phyloP scores from a whole-genome alignment of 2,113 vertebrate genomes.

The Herpailurus yagouaroundi region DNA sequence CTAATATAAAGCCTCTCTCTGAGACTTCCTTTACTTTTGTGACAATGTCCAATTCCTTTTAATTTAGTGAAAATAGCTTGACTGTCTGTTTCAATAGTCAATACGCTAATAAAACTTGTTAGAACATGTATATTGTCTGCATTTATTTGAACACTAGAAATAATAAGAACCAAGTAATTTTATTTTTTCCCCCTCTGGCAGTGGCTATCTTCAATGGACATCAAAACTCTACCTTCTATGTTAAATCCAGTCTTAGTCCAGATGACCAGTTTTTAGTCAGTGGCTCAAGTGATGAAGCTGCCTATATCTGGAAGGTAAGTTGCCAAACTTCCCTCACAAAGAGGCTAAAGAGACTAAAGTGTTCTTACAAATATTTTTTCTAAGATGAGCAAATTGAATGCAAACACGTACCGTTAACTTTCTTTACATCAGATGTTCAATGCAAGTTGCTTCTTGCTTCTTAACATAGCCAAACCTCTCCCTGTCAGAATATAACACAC shows the following conservation, averaged over 20 bases:
- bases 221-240: constrained; percentile 96
- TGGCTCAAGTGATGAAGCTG: constrained; percentile 93
- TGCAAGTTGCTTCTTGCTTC: constrained; percentile 32
- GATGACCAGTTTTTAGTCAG: constrained; percentile 96
- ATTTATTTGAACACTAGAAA: constrained; percentile 25
- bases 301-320: constrained; percentile 97
- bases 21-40: not conserved
- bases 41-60: not conserved
- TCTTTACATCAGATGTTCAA: constrained; percentile 10
- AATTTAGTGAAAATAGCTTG: not conserved
- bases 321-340: not conserved
- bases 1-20: not conserved
- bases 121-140: not conserved
- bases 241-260: constrained; percentile 95
- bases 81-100: not conserved
- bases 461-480: not conserved
- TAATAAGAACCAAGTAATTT: constrained; percentile 34
- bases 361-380: not conserved
- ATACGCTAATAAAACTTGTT: not conserved
- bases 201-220: constrained; percentile 94
- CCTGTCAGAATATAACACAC: not conserved
- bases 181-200: constrained; percentile 72
- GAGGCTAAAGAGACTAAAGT: not conserved
- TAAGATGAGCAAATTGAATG: not conserved
- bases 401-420: not conserved